Base-by-base conservation (phyloP, 2,113 vertebrate genomes). In the Sprattus sprattus region DNA sequence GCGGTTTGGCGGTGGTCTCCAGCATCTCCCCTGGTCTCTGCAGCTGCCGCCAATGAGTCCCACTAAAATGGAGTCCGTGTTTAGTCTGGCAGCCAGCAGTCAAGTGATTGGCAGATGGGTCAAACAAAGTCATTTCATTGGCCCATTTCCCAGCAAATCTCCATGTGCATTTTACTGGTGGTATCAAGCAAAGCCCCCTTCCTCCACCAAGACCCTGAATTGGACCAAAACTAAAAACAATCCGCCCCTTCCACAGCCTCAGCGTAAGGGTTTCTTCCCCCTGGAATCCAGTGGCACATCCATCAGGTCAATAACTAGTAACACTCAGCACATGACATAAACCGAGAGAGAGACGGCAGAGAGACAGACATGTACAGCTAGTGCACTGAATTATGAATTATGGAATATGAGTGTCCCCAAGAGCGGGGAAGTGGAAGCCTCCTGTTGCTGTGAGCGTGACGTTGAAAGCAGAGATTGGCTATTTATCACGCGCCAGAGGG, bases 31-130 rank as follows among this genome's bases (percentile, higher is more conserved):
- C 89, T 84, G 50, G 13, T 80, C 86, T 89, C 85, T 95, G 96
- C 96, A 95, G 96, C 96, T 95, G 95, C 96, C 95, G 95, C 96
- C 96, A 97, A 96, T 97, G 93, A 96, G 96, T 60, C 94, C 94
- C 86, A 94, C 93, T 95, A 94, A 96, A 96, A 96, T 88, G 87
- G 95, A 96, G 94, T 95, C 94, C 95, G 95, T 97, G 97, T 97
- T 97, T 97, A 96, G 96, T 97, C 97, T 99, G 97, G 97, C 96
- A 95, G 95, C 95, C 93, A 94, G 96, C 95, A 96, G 95, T 93
- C 94, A 93, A 96, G 95, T 96, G 96, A 97, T 96, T 97, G 97
- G 96, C 97, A 99, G 97, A 96, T 96, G 96, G 96, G 97, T 97
- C 96, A 97, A 96, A 95, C 94, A 96, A 97, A 97, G 96, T 97